Base-by-base conservation (phyloP, 2,888 invertebrate genomes). In the Hyles lineata region DNA sequence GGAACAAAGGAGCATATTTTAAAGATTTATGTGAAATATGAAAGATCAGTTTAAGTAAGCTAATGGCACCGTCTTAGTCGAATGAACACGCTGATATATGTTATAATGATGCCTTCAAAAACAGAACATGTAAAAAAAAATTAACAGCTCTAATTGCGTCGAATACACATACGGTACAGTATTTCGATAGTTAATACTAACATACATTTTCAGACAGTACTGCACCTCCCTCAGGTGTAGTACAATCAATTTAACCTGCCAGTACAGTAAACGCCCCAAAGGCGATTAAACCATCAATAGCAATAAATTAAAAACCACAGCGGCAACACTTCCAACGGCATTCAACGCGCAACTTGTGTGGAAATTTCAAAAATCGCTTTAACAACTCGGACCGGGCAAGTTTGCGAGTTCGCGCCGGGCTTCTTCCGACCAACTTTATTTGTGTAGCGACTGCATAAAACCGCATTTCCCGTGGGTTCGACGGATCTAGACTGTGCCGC, bases 371-470 rank as follows among this genome's bases (percentile, higher is more conserved):
- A 78, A 80, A 80, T 75, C 75, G 77, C 78, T 79, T 76, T 79
- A 75, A 76, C 75, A 71, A 75, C 78, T 73, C 74, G 58, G 72
- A 67, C 73, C 73, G 79, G 71, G 76, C 80, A 83, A 84, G 81
- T 85, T 83, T 77, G 2, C 43, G 67, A 79, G 82, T 77, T 78
- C 74, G 70, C 55, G 59, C 55, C 70, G 72, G 11, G 63, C 74
- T 87, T 85, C 86, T 85, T 86, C 82, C 83, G 85, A 85, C 84
- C 83, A 77, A 83, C 84, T 87, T 87, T 88, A 87, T 87, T 88
- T 88, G 87, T 85, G 85, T 83, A 80, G 77, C 79, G 78, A 78
- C 81, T 82, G 85, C 80, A 85, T 88, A 84, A 67, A 85, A 85
- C 85, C 82, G 80, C 84, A 85, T 87, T 86, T 86, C 87, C 85